Evolutionary conservation across 1,140 invertebrate genomes (phyloP), one percentile per base, ranked within the genome.

Genomic region (Elymnias hypermnestra): DNA sequence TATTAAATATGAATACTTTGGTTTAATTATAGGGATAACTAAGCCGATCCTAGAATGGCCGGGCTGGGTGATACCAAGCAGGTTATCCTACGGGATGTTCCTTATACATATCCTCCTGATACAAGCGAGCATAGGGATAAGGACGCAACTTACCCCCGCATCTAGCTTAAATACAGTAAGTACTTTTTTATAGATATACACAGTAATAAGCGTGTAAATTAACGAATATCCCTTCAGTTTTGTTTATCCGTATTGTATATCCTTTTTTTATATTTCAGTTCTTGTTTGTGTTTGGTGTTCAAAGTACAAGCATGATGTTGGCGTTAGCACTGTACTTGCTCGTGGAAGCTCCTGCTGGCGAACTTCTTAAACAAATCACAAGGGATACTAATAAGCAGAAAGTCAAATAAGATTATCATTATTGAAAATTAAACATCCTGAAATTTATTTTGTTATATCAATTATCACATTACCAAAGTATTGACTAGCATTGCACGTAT

Each of bases 61-160:
- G 4, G 57, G 51, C 14, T 68, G 55, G 55, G 15, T 42, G 36
- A 25, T 58, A 0, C 50, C 53, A 0, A 49, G 57, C 3, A 26
- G 43, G 4, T 14, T 68, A 7, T 43, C 53, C 4, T 68, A 61
- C 42, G 15, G 54, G 7, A 53, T 60, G 3, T 68, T 51, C 19
- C 12, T 68, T 17, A 6, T 68, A 0, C 64, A 68, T 13, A 29
- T 3, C 5, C 1, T 29, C 3, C 5, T 29, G 9, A 12, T 29
- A 1, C 9, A 29, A 5, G 4, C 6, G 1, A 8, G 26, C 4
- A 5, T 12, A 29, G 26, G 26, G 13, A 4, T 29, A 4, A 13
- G 10, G 13, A 29, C 26, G 10, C 26, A 29, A 6, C 26, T 29
- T 9, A 13, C 10, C 1, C 38, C 38, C 13, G 13, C 15, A 7